Evolutionary conservation across 2,797 vertebrate species (phyloP), one percentile per base, ranked within the genome.

Genomic region (Coccyzus lansbergi): DNA sequence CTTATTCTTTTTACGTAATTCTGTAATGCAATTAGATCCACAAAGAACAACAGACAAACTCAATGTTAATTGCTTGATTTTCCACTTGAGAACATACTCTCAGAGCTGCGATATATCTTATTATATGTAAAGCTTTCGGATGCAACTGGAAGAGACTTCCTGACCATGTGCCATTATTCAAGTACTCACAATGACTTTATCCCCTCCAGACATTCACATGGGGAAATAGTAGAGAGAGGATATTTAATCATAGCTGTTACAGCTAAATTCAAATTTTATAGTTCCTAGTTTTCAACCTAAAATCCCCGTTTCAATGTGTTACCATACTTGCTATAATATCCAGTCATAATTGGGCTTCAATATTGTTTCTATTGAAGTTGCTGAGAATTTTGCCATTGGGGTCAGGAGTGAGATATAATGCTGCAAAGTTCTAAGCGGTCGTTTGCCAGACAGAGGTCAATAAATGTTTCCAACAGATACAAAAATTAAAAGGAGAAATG

Each of bases 51-150:
- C 4, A 42, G 33, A 68, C 11, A 40, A 71, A 56, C 53, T 86
- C 38, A 60, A 25, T 80, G 67, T 70, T 82, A 92, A 92, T 25
- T 91, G 42, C 40, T 81, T 78, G 29, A 69, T 86, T 76, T 95
- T 81, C 67, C 59, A 76, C 34, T 58, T 69, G 36, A 84, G 55
- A 88, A 69, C 38, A 69, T 22, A 46, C 18, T 69, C 55, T 60
- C 46, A 33, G 77, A 88, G 48, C 71, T 56, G 20, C 1, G 1
- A 15, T 34, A 5, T 65, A 79, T 70, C 56, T 89, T 62, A 58
- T 42, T 89, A 72, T 22, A 69, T 28, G 16, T 2, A 74, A 51
- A 15, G 12, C 20, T 94, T 86, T 86, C 53, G 34, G 48, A 89
- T 56, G n/a, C 80, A 63, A 40, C 56, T 88, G 60, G 53, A 91